Evolutionary conservation across 2,113 vertebrate genomes (phyloP).

Genomic region (Calyptommatus sinebrachiatus): DNA sequence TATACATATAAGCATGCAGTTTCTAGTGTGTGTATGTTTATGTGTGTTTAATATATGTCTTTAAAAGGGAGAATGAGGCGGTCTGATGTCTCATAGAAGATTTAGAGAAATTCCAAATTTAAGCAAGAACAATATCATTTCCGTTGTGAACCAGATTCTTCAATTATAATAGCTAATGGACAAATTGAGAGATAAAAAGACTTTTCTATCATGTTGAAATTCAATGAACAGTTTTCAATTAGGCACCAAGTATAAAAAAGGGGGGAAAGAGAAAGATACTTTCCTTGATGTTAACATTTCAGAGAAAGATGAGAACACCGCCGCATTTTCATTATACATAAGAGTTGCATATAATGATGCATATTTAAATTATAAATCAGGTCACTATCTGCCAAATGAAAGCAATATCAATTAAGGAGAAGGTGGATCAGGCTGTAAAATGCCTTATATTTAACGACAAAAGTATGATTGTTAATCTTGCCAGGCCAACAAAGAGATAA

Average conservation of each 20-base stretch:
- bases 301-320: slow-evolving; percentile 79
- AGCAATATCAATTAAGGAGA: slow-evolving; percentile 83
- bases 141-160: slow-evolving; percentile 76
- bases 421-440: slow-evolving; percentile 81
- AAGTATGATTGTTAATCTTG: slow-evolving; percentile 82
- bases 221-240: slow-evolving; percentile 86
- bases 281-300: slow-evolving; percentile 81
- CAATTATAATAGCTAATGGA: slow-evolving; percentile 83
- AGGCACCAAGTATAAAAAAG: slow-evolving; percentile 74
- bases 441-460: slow-evolving; percentile 86
- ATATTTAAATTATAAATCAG: slow-evolving; percentile 89
- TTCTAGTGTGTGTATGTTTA: too few relatives aligned
- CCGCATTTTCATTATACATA: slow-evolving; percentile 77
- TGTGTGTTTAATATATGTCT: too few relatives aligned
- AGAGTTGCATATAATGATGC: slow-evolving; percentile 77
- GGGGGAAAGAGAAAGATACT: slow-evolving; percentile 70
- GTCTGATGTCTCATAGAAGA: slow-evolving; percentile 64
- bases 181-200: slow-evolving; percentile 84
- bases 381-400: slow-evolving; percentile 82
- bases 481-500: slow-evolving; percentile 81
- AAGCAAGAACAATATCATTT: slow-evolving; percentile 79
- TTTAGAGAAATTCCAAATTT: slow-evolving; percentile 74
- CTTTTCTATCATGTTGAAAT: slow-evolving; percentile 81
- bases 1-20: too few relatives aligned
- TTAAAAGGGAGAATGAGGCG: too few relatives aligned